Base-by-base conservation (phyloP, 2,797 vertebrate species). In the Spinus olivaceus region DNA sequence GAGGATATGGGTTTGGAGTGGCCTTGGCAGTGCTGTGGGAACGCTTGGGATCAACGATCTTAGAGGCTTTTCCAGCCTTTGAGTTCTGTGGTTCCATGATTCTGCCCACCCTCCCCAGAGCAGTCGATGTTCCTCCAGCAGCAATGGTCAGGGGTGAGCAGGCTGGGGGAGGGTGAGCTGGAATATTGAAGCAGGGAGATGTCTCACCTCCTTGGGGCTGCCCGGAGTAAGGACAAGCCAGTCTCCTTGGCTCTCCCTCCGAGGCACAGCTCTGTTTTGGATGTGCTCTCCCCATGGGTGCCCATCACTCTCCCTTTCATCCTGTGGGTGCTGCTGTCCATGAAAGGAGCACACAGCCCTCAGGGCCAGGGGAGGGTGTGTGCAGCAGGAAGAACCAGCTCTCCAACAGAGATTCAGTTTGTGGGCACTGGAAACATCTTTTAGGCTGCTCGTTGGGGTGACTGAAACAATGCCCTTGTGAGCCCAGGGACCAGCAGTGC, bases 311-410 rank as follows among this genome's bases (percentile, higher is more conserved):
- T 54, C 61, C 42, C 79, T 90, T 95, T 94, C 78, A 93, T 88
- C 79, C 49, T 0, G 0, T 28, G 56, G 28, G 15, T 83, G 72
- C 80, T 93, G 47, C 15, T 61, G 74, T 49, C 86, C 69, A 6
- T 81, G 59, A 74, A 88, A 74, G 69, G 65, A 85, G 72, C 24
- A 6, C 2, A 37, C 24, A 56, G 63, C 39, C 42, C 79, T 82
- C 47, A 24, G 93, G 84, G 90, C 35, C 23, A 6, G 28, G 15
- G 74, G 25, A 71, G 89, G 70, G 76, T 44, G 86, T 63, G 88
- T 53, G 63, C 69, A 53, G 61, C 89, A 78, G 76, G 82, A 88
- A 80, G 77, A 88, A 90, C 80, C 89, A 73, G 86, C 79, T 91
- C 78, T 77, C 33, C 7, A 65, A 49, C 73, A 84, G 78, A 73